These are phyloP conservation scores for Tolmerus cingulatus DNA, from an alignment of 2,888 invertebrate species.

Conservation along the genomic window DNA sequence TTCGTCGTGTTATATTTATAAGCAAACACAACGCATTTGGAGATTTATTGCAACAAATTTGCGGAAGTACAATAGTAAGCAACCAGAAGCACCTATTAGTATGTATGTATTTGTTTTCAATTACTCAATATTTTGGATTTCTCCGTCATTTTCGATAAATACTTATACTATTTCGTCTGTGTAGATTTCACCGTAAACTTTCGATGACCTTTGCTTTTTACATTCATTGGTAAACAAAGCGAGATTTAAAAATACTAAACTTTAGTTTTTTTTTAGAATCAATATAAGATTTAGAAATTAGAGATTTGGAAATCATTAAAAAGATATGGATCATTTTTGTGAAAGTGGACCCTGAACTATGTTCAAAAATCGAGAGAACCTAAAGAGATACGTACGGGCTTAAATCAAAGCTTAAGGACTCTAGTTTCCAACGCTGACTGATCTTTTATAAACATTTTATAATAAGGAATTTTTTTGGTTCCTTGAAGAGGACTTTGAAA, in stretches of 20 bases:
- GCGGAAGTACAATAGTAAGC: background rate
- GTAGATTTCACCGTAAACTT: background rate
- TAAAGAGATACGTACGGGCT: too few species aligned
- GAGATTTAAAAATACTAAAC: background rate
- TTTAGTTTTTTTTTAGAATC: background rate
- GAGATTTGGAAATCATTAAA: too few species aligned
- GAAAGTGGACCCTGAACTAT: too few species aligned
- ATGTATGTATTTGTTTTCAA: background rate
- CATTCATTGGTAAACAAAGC: background rate
- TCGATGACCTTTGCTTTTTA: background rate
- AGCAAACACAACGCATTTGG: background rate
- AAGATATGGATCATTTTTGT: too few species aligned
- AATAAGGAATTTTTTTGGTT: too few species aligned
- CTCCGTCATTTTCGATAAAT: background rate
- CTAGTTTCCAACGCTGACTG: too few species aligned
- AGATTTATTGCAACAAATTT: background rate
- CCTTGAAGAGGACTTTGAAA: too few species aligned
- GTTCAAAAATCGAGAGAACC: too few species aligned
- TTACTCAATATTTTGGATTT: background rate
- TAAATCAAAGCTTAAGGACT: too few species aligned
- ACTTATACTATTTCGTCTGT: background rate
- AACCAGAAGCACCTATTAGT: background rate
- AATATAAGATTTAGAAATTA: too few species aligned
- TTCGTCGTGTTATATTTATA: background rate
- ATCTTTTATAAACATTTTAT: too few species aligned